These are phyloP conservation scores for Drosophila atripex DNA, from an alignment of 2,888 invertebrate species.

Conservation along the genomic window DNA sequence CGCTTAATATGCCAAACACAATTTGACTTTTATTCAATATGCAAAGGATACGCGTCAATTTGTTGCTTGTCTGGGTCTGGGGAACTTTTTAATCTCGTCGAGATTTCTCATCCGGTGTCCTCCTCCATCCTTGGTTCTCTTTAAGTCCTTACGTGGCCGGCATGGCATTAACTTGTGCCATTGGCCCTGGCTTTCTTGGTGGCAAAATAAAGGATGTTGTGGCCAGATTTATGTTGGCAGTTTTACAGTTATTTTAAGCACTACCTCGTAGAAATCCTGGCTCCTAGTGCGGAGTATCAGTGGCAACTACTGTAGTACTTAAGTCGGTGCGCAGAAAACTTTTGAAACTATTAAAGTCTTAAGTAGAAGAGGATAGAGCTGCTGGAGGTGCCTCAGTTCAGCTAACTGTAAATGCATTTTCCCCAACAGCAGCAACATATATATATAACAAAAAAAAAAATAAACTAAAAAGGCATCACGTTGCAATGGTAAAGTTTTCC, in stretches of 20 bases:
- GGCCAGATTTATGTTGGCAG: conserved; percentile 79
- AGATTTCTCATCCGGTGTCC: conserved; percentile 3
- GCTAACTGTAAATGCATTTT: conserved; percentile 53
- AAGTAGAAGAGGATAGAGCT: conserved; percentile 72
- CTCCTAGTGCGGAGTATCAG: conserved; percentile 32
- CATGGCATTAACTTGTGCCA: conserved; percentile 62
- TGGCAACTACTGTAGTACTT: conserved; percentile 68
- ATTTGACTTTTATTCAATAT: conserved; percentile 73
- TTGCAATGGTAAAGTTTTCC: conserved; percentile 59
- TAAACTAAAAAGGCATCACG: conserved; percentile 31
- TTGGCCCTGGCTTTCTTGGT: conserved; percentile 37
- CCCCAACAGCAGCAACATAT: conserved; percentile 34
- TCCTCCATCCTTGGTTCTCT: conserved; percentile 18
- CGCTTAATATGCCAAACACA: conserved; percentile 76
- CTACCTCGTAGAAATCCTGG: conserved; percentile 48
- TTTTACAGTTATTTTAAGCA: conserved; percentile 78
- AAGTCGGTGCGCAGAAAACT: conserved; percentile 68
- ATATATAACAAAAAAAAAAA: no score
- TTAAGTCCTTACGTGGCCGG: conserved; percentile 51
- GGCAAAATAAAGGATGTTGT: conserved; percentile 75
- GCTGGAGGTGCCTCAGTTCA: conserved; percentile 40
- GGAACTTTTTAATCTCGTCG: conserved; percentile 56
- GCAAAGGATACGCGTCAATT: conserved; percentile 66
- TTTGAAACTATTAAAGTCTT: conserved; percentile 82
- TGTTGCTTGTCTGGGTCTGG: conserved; percentile 40